Evolutionary conservation across 2,113 vertebrate species (phyloP).

Genomic region (Solea senegalensis): DNA sequence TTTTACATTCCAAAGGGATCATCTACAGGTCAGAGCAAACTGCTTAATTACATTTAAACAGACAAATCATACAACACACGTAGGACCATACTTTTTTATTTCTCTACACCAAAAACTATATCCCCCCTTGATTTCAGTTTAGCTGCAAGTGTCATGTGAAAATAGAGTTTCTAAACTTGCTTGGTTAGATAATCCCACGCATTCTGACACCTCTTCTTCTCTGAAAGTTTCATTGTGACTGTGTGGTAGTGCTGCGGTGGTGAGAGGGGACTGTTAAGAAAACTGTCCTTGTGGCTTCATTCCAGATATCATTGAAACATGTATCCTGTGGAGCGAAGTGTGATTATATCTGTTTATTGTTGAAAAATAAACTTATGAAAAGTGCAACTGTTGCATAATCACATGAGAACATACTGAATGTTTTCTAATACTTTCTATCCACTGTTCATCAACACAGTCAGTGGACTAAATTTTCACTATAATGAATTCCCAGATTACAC

Average conservation of each 20-base stretch:
- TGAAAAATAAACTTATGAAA: too few relatives aligned
- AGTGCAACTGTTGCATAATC: too few relatives aligned
- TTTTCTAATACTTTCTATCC: too few relatives aligned
- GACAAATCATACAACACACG: not conserved
- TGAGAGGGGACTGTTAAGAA: constrained; percentile 12
- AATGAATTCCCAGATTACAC: too few relatives aligned
- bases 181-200: constrained; percentile 47
- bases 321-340: too few relatives aligned
- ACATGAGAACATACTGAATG: too few relatives aligned
- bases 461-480: too few relatives aligned
- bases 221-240: constrained; percentile 19
- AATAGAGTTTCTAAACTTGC: constrained; percentile 24
- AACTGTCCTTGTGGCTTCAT: not conserved
- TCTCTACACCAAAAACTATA: not conserved
- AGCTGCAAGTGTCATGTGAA: constrained; percentile 27
- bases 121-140: not conserved
- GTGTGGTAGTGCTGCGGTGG: constrained; percentile 34
- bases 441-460: too few relatives aligned
- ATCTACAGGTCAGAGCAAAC: constrained; percentile 92
- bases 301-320: too few relatives aligned
- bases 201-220: constrained; percentile 19
- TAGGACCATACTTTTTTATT: not conserved
- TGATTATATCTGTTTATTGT: too few relatives aligned
- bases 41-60: not conserved
- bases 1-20: constrained; percentile 94